Percentiles rank a stretch among this genome's conserved stretches.
Evolutionary conservation across 2,888 invertebrate species (phyloP).

Genomic region (Caenorhabditis drosophilae): DNA sequence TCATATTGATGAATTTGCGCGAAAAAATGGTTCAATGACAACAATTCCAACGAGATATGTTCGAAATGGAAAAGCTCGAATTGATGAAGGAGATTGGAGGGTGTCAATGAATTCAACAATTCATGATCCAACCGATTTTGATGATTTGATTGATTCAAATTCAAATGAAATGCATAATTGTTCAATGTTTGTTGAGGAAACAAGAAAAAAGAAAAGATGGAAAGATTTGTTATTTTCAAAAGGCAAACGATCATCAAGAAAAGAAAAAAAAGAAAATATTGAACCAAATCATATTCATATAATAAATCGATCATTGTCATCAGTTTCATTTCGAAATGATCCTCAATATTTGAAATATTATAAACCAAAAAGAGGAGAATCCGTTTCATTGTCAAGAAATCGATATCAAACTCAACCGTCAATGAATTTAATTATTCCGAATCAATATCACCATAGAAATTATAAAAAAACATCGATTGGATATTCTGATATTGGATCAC

Average conservation of each 20-base stretch:
- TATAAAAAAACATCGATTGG: slow-evolving; percentile 26
- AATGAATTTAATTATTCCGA: too few species aligned
- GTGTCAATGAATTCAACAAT: slow-evolving; percentile 17
- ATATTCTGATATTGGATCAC: slow-evolving; percentile 27
- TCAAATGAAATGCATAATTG: slow-evolving; percentile 19
- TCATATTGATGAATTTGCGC: slow-evolving; percentile 11
- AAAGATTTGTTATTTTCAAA: slow-evolving; percentile 16
- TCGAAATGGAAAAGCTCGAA: too few species aligned
- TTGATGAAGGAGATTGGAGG: too few species aligned
- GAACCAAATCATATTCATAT: slow-evolving; percentile 11
- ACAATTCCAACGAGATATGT: neutral
- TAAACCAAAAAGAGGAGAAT: slow-evolving; percentile 14
- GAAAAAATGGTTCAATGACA: slow-evolving; percentile 3
- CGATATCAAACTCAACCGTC: neutral
- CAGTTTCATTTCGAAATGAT: slow-evolving; percentile 29
- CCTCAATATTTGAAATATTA: slow-evolving; percentile 1
- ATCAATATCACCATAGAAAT: slow-evolving; percentile 5
- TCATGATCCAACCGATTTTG: slow-evolving; percentile 16
- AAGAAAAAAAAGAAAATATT: slow-evolving; percentile 19
- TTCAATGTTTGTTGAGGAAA: too few species aligned
- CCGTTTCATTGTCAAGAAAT: neutral
- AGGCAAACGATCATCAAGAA: slow-evolving; percentile 16
- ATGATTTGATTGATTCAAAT: slow-evolving; percentile 17
- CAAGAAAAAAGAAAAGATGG: slow-evolving; percentile 29
- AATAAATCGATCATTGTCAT: slow-evolving; percentile 22